Evolutionary conservation across 2,888 invertebrate species (phyloP).

Genomic region (Lymantria dispar): DNA sequence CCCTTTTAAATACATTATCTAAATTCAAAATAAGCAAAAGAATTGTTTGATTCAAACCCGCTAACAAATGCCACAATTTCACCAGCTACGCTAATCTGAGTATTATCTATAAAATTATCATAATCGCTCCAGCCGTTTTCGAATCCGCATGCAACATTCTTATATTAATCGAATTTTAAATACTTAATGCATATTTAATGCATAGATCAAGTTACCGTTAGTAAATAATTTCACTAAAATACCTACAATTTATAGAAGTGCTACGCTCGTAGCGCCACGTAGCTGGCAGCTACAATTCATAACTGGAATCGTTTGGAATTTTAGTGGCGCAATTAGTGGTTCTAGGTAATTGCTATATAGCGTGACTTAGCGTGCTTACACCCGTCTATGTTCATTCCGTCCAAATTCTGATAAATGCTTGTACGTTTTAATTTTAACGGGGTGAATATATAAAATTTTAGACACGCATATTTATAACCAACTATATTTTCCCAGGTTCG

Average conservation of each 20-base stretch:
- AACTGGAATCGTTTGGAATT: slow-evolving; percentile 18
- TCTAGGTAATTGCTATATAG: slow-evolving; percentile 38
- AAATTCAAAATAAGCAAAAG: no score
- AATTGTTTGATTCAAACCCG: no score
- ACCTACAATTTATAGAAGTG: background rate
- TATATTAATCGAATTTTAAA: no score
- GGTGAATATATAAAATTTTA: slow-evolving; percentile 13
- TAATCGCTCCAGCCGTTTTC: no score
- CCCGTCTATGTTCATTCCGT: slow-evolving; percentile 23
- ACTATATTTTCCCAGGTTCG: no score
- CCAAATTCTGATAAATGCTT: slow-evolving; percentile 28
- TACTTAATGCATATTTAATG: no score
- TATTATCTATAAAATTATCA: no score
- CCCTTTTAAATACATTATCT: no score
- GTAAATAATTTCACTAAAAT: background rate
- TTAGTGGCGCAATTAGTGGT: slow-evolving; percentile 28
- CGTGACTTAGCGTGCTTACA: slow-evolving; percentile 35
- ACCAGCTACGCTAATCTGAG: no score
- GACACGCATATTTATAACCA: background rate
- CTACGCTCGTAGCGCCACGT: slow-evolving; percentile 4
- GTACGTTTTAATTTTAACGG: slow-evolving; percentile 20
- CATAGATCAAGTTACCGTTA: no score
- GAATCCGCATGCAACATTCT: no score
- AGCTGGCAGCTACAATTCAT: slow-evolving; percentile 21
- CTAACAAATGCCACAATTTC: no score